Base-by-base conservation (phyloP, 2,888 invertebrate genomes). In the Oscheius sp. region DNA sequence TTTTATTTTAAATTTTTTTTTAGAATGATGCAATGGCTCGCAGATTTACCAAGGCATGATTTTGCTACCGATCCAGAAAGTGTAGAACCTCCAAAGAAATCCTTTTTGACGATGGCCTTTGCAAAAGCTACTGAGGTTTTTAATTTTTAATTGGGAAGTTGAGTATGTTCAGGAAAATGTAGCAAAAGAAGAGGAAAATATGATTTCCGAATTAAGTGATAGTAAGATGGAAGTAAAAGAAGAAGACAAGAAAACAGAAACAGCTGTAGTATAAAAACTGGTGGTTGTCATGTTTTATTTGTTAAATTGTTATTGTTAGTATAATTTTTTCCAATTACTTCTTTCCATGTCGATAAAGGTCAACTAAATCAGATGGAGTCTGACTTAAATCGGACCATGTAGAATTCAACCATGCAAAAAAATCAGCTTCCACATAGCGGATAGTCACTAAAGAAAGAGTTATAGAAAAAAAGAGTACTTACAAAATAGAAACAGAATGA, bases 11-110 rank as follows among this genome's bases (percentile, higher is more conserved):
- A 28, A 5, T 61, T 26, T 17, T 14, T 24, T 41, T 73, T 33
- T 56, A 82, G 82, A 45, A 84, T 84, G 84, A 73, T 84, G 73
- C 71, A 73, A 70, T 84, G 84, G 84, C 57, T 84, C 32, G 56
- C 80, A 6, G 75, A 81, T 44, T 71, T 84, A 12, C 70, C 70
- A 22, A 66, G 72, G 28, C 84, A 84, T 72, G 74, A 82, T 33
- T 84, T 80, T 70, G 51, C 70, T 6, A 61, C 59, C 28, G 67
- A 78, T 64, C 73, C 83, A 0, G 72, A 73, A 57, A 50, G 67
- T 8, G 78, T 75, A 41, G 71, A 70, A 36, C 66, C 71, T 0
- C 67, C 71, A 28, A 67, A 67, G 41, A 70, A 73, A 65, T 68
- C 68, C 9, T 77, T 77, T 24, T 68, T 77, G 14, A 67, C 74